Percentiles rank a stretch among this genome's conserved stretches.
Evolutionary conservation across 2,797 vertebrate genomes (phyloP).

Genomic region (Pteropus rufus): DNA sequence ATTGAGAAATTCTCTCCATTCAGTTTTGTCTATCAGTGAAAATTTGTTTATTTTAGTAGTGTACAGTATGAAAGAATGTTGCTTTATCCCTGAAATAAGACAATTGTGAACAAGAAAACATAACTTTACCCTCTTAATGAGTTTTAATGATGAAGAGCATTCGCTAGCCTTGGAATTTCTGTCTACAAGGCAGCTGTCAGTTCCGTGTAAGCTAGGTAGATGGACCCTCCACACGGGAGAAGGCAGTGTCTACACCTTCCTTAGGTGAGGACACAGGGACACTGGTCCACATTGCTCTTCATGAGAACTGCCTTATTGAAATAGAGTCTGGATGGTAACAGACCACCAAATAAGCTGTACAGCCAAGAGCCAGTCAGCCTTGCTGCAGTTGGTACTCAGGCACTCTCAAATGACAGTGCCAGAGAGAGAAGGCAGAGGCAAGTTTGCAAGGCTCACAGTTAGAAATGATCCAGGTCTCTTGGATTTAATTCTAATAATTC

Average conservation of each 20-base stretch:
- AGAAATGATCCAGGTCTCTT: background rate
- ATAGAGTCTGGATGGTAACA: background rate
- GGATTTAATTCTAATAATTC: background rate
- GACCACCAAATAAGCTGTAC: background rate
- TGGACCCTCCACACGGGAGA: background rate
- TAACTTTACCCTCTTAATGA: background rate
- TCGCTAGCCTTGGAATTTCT: background rate
- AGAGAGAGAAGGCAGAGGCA: background rate
- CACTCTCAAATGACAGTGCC: background rate
- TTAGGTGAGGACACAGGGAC: background rate
- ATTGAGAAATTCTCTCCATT: constrained; percentile 14
- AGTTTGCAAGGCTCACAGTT: background rate
- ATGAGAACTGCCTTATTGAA: background rate
- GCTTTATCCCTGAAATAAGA: background rate
- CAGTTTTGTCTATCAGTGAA: background rate
- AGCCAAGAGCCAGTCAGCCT: background rate
- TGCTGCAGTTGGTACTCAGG: background rate
- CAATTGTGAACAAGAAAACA: background rate
- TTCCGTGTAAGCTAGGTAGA: background rate
- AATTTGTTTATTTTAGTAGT: background rate
- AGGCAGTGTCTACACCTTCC: background rate
- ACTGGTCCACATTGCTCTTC: background rate
- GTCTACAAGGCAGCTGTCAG: background rate
- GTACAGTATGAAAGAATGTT: background rate
- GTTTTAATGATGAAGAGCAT: background rate